These are phyloP conservation scores for Orchestia grillus DNA, from an alignment of 1,140 invertebrate species.

Conservation along the genomic window DNA sequence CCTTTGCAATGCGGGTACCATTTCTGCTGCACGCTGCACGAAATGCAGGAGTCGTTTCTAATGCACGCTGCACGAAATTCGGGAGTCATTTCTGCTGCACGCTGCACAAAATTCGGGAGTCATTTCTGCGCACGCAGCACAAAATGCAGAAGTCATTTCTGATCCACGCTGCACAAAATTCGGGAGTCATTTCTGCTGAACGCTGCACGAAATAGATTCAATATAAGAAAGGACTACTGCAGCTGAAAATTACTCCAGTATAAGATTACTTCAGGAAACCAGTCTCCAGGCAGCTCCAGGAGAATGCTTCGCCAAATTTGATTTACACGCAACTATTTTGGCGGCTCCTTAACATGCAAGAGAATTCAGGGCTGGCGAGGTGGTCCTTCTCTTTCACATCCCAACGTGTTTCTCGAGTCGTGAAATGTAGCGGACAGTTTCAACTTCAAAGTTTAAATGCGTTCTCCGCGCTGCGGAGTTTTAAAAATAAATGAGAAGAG, in stretches of 20 bases:
- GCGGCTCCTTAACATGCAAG: neutral
- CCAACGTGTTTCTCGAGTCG: neutral
- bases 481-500: neutral
- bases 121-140: no score
- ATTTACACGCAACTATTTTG: neutral
- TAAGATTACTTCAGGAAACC: neutral
- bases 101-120: no score
- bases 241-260: neutral
- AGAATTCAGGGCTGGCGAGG: neutral
- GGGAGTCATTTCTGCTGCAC: no score
- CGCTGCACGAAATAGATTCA: no score
- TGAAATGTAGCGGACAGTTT: neutral
- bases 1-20: no score
- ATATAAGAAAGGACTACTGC: neutral
- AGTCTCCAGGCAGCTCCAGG: neutral
- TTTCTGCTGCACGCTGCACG: no score
- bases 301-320: neutral
- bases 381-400: neutral
- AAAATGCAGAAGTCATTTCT: no score
- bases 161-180: no score
- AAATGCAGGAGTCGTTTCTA: no score
- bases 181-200: no score
- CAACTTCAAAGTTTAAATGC: slow-evolving; percentile 1
- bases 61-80: no score
- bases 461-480: neutral